Percentiles rank a stretch among this genome's conserved stretches.
These are phyloP conservation scores for Gastrophysa polygoni DNA, from an alignment of 2,888 invertebrate genomes.

Conservation along the genomic window DNA sequence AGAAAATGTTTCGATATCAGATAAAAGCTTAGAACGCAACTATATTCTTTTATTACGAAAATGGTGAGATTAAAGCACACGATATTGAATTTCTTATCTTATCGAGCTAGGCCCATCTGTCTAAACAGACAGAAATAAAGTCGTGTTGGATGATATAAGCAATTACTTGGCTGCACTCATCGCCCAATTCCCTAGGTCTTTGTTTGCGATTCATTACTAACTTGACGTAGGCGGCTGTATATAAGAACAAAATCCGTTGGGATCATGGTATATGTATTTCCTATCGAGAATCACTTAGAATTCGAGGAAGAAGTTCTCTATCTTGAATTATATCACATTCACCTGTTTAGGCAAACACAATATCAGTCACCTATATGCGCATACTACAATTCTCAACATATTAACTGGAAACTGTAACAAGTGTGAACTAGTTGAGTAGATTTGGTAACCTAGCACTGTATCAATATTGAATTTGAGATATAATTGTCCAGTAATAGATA, in stretches of 20 bases:
- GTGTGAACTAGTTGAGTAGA: too few species aligned
- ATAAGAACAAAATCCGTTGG: slow-evolving; percentile 17
- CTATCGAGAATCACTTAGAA: too few species aligned
- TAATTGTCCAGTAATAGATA: too few species aligned
- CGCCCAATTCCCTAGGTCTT: slow-evolving; percentile 23
- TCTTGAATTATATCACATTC: too few species aligned
- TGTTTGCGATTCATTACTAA: slow-evolving; percentile 29
- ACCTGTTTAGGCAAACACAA: too few species aligned
- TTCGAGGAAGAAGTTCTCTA: too few species aligned
- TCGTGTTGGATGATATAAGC: slow-evolving; percentile 30
- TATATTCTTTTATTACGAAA: slow-evolving; percentile 49
- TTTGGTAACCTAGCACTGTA: too few species aligned
- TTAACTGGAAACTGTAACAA: too few species aligned
- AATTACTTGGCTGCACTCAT: slow-evolving; percentile 27
- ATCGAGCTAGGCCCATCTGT: slow-evolving; percentile 48
- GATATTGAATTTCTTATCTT: slow-evolving; percentile 50
- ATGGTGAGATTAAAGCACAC: slow-evolving; percentile 44
- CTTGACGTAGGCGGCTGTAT: slow-evolving; percentile 11
- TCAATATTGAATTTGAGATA: too few species aligned
- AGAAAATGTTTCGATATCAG: slow-evolving; percentile 36
- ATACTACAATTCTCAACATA: too few species aligned
- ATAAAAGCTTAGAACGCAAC: slow-evolving; percentile 40
- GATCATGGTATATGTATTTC: not conserved
- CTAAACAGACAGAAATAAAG: slow-evolving; percentile 44
- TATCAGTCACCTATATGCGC: too few species aligned